Evolutionary conservation across 2,797 vertebrate genomes (phyloP).

Genomic region (Sebastes aleutianus): DNA sequence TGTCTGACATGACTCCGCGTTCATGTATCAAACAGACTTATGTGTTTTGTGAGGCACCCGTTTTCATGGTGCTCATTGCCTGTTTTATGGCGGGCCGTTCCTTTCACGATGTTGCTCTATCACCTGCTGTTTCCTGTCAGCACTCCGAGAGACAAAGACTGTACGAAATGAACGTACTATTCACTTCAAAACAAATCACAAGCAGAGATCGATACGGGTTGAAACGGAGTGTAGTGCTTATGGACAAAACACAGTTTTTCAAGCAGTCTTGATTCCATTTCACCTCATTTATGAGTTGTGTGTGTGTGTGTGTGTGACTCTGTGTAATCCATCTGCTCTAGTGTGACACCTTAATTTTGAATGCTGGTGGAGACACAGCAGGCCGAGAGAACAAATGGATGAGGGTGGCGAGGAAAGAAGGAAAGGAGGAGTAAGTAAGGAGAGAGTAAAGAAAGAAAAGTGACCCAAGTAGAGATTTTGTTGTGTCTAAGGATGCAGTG

Average conservation of each 20-base stretch:
- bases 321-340: conserved; percentile 72
- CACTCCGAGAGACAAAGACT: conserved; percentile 51
- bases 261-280: conserved; percentile 71
- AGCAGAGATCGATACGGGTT: conserved; percentile 51
- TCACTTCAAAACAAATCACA: conserved; percentile 62
- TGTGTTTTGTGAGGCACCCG: conserved; percentile 36
- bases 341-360: conserved; percentile 92
- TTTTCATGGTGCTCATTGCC: conserved; percentile 38
- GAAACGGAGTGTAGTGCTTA: conserved; percentile 48
- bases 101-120: conserved; percentile 52
- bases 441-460: conserved; percentile 73
- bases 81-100: conserved; percentile 57
- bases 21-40: conserved; percentile 46
- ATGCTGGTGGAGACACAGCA: conserved; percentile 86
- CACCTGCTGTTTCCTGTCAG: conserved; percentile 62
- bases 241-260: conserved; percentile 52
- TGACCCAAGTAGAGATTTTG: conserved; percentile 85
- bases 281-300: conserved; percentile 61
- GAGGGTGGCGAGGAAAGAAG: conserved; percentile 60
- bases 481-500: conserved; percentile 52
- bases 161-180: conserved; percentile 12
- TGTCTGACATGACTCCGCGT: conserved; percentile 29
- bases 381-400: conserved; percentile 66
- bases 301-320: conserved; percentile 41
- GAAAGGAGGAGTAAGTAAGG: conserved; percentile 68